These are phyloP conservation scores for Hylaeus volcanicus DNA, from an alignment of 1,140 invertebrate genomes.

Conservation along the genomic window DNA sequence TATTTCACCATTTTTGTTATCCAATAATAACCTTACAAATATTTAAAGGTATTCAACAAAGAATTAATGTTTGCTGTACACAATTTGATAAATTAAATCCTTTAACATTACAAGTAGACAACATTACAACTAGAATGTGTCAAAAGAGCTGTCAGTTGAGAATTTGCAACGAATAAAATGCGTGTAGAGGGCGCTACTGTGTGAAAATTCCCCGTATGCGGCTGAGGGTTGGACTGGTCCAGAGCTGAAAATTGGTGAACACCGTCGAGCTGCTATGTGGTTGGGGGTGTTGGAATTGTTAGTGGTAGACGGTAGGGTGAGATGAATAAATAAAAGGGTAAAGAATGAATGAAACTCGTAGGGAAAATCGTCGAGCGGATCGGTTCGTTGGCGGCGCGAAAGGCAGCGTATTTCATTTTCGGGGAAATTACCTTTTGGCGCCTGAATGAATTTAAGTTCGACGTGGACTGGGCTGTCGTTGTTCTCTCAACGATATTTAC, in stretches of 20 bases:
- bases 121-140: too few relatives aligned
- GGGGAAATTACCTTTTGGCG: neutral
- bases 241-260: neutral
- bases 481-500: neutral
- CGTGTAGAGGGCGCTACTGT: too few relatives aligned
- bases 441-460: neutral
- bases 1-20: too few relatives aligned
- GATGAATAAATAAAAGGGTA: slow-evolving; percentile 35
- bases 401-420: neutral
- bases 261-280: neutral
- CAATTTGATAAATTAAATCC: too few relatives aligned
- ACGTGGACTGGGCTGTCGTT: neutral
- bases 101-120: too few relatives aligned
- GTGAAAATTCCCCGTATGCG: neutral
- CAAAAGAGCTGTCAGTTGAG: too few relatives aligned
- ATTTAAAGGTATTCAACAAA: too few relatives aligned
- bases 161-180: too few relatives aligned
- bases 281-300: slow-evolving; percentile 5
- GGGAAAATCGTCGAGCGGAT: neutral
- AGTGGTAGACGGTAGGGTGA: neutral
- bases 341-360: slow-evolving; percentile 16
- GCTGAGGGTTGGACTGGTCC: neutral
- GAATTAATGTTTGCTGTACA: too few relatives aligned
- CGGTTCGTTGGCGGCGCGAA: neutral
- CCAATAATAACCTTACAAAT: too few relatives aligned